phyloP scores from a whole-genome alignment of 1,140 invertebrate genomes.

The Camponotus vicinus region DNA sequence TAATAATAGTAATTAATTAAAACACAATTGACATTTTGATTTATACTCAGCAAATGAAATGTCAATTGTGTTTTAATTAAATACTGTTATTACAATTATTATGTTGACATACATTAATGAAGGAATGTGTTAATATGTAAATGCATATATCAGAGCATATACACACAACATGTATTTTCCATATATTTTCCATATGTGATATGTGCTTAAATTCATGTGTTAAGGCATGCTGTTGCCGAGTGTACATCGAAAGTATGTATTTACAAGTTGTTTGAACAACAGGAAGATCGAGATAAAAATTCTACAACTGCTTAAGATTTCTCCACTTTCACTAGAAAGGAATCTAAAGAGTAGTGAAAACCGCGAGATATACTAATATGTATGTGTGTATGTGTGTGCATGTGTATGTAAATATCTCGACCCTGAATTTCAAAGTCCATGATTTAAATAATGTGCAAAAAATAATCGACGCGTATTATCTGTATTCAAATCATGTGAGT shows the following conservation, averaged over 20 bases:
- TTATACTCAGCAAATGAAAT: no score
- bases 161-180: no score
- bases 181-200: no score
- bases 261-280: not conserved
- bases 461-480: not conserved
- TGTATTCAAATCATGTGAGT: not conserved
- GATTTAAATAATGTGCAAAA: not conserved
- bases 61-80: no score
- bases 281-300: not conserved
- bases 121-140: no score
- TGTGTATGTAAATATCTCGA: not conserved
- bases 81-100: no score
- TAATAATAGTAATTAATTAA: not conserved
- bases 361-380: not conserved
- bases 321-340: slow-evolving; percentile 50
- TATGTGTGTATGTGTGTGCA: no score
- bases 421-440: not conserved
- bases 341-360: slow-evolving; percentile 30
- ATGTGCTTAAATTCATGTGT: no score
- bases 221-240: not conserved
- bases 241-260: not conserved
- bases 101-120: no score
- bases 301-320: slow-evolving; percentile 17
- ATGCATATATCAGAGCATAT: no score
- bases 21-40: not conserved